Conservation (phyloP, 2,113 vertebrate species). For the Eudyptes chrysolophus region DNA sequence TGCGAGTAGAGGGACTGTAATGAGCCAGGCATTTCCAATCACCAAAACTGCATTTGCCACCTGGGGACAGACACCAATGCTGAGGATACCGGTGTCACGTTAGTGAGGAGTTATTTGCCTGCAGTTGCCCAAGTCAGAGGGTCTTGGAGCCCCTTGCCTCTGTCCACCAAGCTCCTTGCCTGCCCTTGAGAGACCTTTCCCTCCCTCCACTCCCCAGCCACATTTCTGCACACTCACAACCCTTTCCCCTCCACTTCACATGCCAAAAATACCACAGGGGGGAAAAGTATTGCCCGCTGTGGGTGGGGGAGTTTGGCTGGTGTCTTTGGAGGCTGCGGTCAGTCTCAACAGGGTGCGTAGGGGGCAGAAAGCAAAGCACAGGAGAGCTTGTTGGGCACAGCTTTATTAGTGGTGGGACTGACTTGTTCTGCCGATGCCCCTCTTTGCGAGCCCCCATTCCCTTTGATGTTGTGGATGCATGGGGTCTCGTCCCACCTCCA, state of each 20-base stretch:
- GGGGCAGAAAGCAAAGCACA: not conserved
- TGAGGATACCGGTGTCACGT: accelerated
- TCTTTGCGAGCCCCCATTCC: not conserved
- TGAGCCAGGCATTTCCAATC: not conserved
- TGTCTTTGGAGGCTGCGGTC: not conserved
- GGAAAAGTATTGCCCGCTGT: not conserved
- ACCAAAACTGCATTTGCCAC: accelerated
- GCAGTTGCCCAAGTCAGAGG: not conserved
- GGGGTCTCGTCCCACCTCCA: not conserved
- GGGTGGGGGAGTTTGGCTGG: not conserved
- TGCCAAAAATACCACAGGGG: not conserved
- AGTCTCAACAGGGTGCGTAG: not conserved
- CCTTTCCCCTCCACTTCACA: not conserved
- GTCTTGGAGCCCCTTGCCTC: not conserved
- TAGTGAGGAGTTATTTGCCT: not conserved
- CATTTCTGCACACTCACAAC: not conserved
- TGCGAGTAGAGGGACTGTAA: not conserved
- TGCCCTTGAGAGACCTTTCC: not conserved
- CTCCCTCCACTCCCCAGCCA: not conserved
- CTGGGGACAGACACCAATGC: not conserved
- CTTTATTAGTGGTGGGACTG: not conserved
- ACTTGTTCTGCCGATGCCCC: not conserved
- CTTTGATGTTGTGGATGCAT: accelerated
- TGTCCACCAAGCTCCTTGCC: not conserved
- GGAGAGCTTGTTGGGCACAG: not conserved